Base-by-base conservation (phyloP, 2,113 vertebrate genomes). In the Trematomus loennbergii region DNA sequence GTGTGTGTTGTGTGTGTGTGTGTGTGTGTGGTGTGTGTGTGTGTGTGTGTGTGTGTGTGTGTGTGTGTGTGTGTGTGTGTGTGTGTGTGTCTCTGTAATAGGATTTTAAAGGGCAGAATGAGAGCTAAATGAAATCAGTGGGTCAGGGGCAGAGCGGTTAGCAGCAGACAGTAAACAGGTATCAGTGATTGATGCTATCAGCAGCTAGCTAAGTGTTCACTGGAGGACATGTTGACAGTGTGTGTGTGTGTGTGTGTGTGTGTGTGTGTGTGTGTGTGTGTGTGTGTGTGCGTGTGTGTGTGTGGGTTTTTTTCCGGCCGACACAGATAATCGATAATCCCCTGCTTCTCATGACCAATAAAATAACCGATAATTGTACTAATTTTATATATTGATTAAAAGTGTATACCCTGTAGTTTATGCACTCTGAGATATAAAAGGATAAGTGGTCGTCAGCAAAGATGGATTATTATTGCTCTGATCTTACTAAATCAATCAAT, bases 51-150 rank as follows among this genome's bases (percentile, higher is more conserved):
- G 75, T 78, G 81, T 53, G 71, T 81, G 12, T 0, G 36, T 48
- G 66, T 36, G 69, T 50, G 54, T 84, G 64, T 79, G 67, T 81
- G 69, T 61, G 59, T 36, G 9, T 57, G 65, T 62, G 68, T 74
- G 78, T 79, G 81, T 57, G 75, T 78, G 81, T 54, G 64, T 79
- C 54, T 80, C 78, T 57, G 9, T 59, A 84, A 93, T 88, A 55
- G 18, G 79, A 90, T 88, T 91, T 85, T 62, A 77, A 92, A 88
- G 84, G 86, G 80, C 40, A 84, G 72, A 91, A 87, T 73, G 78
- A 87, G 77, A 57, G 73, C 20, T 62, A 83, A 91, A 92, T 90
- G 72, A 49, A 82, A 93, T 92, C 79, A 85, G 77, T 0, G 67
- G 43, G 74, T 86, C 61, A 46, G 55, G 57, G 86, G 72, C 9